These are phyloP conservation scores for Heliconius aoede DNA, from an alignment of 2,888 invertebrate species.

Conservation along the genomic window DNA sequence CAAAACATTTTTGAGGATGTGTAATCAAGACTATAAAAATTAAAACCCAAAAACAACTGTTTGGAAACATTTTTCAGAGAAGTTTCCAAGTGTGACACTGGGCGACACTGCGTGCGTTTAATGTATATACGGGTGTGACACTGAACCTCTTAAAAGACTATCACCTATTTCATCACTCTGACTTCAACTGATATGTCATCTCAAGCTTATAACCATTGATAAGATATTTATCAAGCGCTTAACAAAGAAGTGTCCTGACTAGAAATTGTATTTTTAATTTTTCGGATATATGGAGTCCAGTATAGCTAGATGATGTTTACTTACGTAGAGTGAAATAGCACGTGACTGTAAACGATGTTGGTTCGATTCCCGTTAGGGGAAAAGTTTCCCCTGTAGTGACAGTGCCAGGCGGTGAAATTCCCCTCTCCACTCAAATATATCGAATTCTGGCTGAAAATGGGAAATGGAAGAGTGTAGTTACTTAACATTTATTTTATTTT, in stretches of 20 bases:
- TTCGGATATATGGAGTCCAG: no score
- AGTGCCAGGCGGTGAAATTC: no score
- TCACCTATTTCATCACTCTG: background rate
- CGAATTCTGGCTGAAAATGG: no score
- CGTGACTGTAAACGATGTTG: no score
- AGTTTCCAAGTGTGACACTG: no score
- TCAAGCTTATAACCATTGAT: constrained; percentile 7
- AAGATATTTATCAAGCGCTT: constrained; percentile 13
- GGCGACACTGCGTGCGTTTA: background rate
- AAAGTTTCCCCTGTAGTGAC: no score
- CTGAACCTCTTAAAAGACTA: background rate
- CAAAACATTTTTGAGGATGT: background rate
- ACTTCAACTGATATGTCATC: constrained; percentile 22
- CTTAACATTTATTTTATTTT: no score
- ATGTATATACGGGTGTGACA: background rate
- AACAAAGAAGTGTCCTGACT: background rate
- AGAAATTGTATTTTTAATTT: background rate
- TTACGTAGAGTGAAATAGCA: no score
- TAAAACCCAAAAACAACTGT: background rate
- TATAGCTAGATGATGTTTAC: no score
- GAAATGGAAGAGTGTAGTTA: no score
- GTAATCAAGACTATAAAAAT: background rate
- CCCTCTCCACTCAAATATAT: no score
- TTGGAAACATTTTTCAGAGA: background rate
- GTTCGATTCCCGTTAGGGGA: no score